phyloP scores from a whole-genome alignment of 2,888 invertebrate species.

The Sinodicranocentrus sp. region DNA sequence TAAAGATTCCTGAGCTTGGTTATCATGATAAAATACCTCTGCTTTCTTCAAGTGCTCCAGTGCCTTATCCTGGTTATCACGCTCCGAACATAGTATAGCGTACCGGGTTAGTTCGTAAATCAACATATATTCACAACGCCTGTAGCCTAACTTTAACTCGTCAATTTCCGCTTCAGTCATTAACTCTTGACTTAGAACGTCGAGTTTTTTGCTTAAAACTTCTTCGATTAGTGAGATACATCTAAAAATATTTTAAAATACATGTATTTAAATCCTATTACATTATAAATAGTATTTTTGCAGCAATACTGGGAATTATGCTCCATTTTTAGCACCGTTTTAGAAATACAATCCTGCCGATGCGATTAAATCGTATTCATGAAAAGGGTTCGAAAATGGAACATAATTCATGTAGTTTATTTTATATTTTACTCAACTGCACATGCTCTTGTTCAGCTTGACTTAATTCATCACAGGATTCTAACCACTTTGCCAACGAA shows the following conservation, averaged over 20 bases:
- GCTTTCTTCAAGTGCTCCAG: constrained; percentile 71
- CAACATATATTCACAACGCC: constrained; percentile 70
- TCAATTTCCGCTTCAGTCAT: constrained; percentile 35
- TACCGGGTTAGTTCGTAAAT: constrained; percentile 75
- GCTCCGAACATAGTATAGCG: constrained; percentile 75
- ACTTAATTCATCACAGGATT: constrained; percentile 72
- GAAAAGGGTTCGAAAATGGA: too few relatives aligned
- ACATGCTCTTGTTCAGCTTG: constrained; percentile 71
- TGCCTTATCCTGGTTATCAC: constrained; percentile 74
- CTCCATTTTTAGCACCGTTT: too few relatives aligned
- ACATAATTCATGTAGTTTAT: too few relatives aligned
- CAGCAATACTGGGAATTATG: too few relatives aligned
- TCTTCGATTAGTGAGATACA: constrained; percentile 69
- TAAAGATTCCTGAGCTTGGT: constrained; percentile 61
- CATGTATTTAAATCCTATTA: neutral
- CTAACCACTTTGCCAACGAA: constrained; percentile 74
- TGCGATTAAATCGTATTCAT: too few relatives aligned
- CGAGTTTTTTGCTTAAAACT: constrained; percentile 38
- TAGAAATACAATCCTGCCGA: too few relatives aligned
- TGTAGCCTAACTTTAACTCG: constrained; percentile 53
- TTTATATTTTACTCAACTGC: constrained; percentile 64
- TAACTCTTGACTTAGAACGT: constrained; percentile 7
- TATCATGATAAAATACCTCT: constrained; percentile 74
- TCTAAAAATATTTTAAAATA: constrained; percentile 43
- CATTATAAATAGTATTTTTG: constrained; percentile 14